Evolutionary conservation across 37 sponge, comb jelly and placozoan genomes (phyloP).

Genomic region (Dysidea cf. avara): DNA sequence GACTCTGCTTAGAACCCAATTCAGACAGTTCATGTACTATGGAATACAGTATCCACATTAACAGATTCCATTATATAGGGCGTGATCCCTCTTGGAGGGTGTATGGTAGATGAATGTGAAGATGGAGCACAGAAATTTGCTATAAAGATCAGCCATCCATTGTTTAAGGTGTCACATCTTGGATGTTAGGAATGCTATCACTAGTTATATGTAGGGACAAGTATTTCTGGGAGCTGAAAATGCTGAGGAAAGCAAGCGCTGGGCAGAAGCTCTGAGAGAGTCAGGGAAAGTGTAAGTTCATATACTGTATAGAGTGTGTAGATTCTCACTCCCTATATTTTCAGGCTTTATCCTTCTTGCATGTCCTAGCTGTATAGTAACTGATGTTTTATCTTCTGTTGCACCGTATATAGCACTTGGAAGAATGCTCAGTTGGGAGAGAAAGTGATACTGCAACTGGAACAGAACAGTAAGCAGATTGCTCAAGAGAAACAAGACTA

Average conservation of each 20-base stretch:
- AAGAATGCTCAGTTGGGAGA: conserved; percentile 95
- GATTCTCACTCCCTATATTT: neutral
- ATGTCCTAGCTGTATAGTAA: neutral
- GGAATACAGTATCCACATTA: too few species aligned
- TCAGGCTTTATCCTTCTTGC: neutral
- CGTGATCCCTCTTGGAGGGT: conserved; percentile 92
- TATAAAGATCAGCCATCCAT: conserved; percentile 61
- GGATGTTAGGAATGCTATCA: too few species aligned
- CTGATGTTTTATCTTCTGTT: neutral
- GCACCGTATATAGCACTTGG: conserved; percentile 97
- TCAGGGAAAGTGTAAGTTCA: conserved; percentile 84
- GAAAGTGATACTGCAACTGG: conserved; percentile 72
- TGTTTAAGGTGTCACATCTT: conserved; percentile 65
- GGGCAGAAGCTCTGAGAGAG: conserved; percentile 72
- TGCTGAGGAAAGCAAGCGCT: conserved; percentile 59
- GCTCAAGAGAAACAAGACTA: conserved; percentile 74
- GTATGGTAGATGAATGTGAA: conserved; percentile 61
- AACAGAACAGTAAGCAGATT: conserved; percentile 76
- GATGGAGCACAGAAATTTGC: conserved; percentile 78
- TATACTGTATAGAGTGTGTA: neutral
- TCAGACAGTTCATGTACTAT: too few species aligned
- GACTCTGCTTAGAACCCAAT: too few species aligned
- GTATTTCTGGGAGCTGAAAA: conserved; percentile 78
- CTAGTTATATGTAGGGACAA: conserved; percentile 58
- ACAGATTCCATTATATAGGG: too few species aligned